These are phyloP conservation scores for Pinctada fucata DNA, from an alignment of 2,888 invertebrate genomes.

Conservation along the genomic window DNA sequence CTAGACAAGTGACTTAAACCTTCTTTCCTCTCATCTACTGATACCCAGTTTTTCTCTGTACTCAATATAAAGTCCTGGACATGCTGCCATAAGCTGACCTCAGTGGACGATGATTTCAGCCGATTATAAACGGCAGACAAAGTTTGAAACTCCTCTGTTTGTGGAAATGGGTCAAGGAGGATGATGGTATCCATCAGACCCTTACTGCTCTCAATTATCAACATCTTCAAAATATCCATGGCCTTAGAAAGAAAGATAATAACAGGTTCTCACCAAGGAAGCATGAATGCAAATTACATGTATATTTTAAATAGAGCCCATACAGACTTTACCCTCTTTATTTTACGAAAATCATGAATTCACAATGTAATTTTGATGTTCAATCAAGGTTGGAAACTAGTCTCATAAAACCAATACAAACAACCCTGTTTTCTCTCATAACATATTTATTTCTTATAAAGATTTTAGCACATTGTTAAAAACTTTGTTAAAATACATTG, in stretches of 20 bases:
- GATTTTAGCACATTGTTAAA: too few relatives aligned
- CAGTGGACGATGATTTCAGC: constrained; percentile 54
- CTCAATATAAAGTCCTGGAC: not conserved
- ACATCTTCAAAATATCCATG: constrained; percentile 48
- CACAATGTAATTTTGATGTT: too few relatives aligned
- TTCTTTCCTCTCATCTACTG: constrained; percentile 17
- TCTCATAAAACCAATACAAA: too few relatives aligned
- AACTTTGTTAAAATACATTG: too few relatives aligned
- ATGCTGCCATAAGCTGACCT: constrained; percentile 56
- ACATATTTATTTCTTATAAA: too few relatives aligned
- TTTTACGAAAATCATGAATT: too few relatives aligned
- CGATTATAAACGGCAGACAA: constrained; percentile 50
- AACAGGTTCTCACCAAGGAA: too few relatives aligned
- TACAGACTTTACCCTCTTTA: too few relatives aligned
- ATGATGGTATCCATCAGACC: constrained; percentile 52
- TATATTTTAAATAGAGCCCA: too few relatives aligned
- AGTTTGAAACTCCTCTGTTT: constrained; percentile 44
- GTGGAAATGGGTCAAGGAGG: constrained; percentile 68
- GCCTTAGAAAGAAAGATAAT: constrained; percentile 44
- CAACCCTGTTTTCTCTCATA: too few relatives aligned
- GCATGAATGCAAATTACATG: too few relatives aligned
- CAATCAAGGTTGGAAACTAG: too few relatives aligned
- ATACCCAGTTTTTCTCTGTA: not conserved
- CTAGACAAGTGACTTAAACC: constrained; percentile 26
- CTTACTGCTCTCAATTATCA: constrained; percentile 60